phyloP scores from a whole-genome alignment of 2,888 invertebrate genomes.

The Tuta absoluta region DNA sequence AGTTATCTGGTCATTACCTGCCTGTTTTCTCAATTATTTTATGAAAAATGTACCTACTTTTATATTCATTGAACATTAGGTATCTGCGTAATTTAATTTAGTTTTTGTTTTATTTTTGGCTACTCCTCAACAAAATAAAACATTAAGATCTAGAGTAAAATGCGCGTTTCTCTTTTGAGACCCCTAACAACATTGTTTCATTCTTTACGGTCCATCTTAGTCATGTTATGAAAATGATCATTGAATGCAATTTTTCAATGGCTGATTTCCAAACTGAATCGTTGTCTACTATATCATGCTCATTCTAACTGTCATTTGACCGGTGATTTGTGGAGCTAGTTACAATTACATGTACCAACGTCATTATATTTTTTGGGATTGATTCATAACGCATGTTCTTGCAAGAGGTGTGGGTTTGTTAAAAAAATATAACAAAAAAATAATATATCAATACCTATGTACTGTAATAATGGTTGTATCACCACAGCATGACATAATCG shows the following conservation, averaged over 20 bases:
- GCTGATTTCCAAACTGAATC: not conserved
- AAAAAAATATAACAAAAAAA: slow-evolving; percentile 22
- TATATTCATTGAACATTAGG: too few relatives aligned
- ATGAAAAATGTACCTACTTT: not conserved
- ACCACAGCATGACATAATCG: slow-evolving; percentile 23
- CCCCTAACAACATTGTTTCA: not conserved
- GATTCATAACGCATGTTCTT: slow-evolving; percentile 13
- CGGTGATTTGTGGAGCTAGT: slow-evolving; percentile 6
- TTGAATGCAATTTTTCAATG: not conserved
- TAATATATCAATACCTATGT: slow-evolving; percentile 24
- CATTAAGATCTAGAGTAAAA: too few relatives aligned
- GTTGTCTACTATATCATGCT: not conserved
- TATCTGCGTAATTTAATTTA: too few relatives aligned
- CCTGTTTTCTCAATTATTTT: not conserved
- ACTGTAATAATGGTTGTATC: slow-evolving; percentile 18
- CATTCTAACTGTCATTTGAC: not conserved
- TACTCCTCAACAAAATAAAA: too few relatives aligned
- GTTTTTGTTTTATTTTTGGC: too few relatives aligned
- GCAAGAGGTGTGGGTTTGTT: slow-evolving; percentile 2
- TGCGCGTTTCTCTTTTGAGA: not conserved
- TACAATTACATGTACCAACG: not conserved
- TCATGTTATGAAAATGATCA: not conserved
- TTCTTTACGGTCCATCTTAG: not conserved
- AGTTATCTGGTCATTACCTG: not conserved
- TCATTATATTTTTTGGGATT: not conserved